Base-by-base conservation (phyloP, 1,140 invertebrate genomes). In the Onthophagus taurus region DNA sequence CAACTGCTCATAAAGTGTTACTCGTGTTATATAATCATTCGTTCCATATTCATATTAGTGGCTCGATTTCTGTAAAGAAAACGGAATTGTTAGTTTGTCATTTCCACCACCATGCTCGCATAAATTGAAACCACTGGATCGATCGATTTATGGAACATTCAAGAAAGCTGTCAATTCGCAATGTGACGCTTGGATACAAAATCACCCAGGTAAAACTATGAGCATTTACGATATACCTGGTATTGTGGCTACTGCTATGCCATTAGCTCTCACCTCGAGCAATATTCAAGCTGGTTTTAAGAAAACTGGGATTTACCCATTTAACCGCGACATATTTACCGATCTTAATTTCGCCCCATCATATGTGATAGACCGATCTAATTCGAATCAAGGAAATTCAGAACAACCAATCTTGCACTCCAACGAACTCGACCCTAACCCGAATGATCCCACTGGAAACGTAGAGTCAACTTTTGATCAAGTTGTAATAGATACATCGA, bases 231-330 rank as follows among this genome's bases (percentile, higher is more conserved):
- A 71, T 44, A 26, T 26, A 7, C 23, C 23, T 6, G 23, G 23
- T 7, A 26, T 26, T 26, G 23, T 26, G 23, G 23, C 6, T 26
- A 26, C 23, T 7, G 23, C 23, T 6, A 7, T 64, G 37, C 57
- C 63, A 16, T 24, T 59, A 24, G 64, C 65, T 50, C 20, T 63
- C n/a, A 67, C 63, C 24, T 50, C 51, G 38, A 30, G 33, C 9
- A 72, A 72, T 47, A 67, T 72, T 52, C 51, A 59, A 45, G 46
- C 59, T 48, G 69, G 69, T 9, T 71, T 70, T 58, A 24, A 35
- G 16, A 53, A 42, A 37, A 58, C 59, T 31, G 65, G 65, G 31
- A 67, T 68, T 47, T 58, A 31, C 36, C 63, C 59, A 29, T 64
- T 49, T 44, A 65, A 68, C 33, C 20, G 21, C 20, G 17, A 48